Percentiles rank a stretch among this genome's conserved stretches.
Conservation (phyloP, 2,797 vertebrate genomes). For the Aulostomus chinensis region DNA sequence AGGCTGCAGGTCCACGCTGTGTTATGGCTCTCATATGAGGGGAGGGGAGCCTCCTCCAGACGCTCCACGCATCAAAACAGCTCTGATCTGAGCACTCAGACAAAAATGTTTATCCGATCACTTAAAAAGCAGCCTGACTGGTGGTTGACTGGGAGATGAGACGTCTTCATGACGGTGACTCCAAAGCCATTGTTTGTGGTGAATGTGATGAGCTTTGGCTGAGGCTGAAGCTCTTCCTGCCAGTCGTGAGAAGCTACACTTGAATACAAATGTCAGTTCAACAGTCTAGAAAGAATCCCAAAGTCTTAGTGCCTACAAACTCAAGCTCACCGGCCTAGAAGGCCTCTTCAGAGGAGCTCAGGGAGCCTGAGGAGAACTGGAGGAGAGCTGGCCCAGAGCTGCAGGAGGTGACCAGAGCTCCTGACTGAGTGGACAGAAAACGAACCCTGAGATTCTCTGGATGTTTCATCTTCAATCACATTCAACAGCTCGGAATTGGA, state of each 20-base stretch:
- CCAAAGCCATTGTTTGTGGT: too few relatives aligned
- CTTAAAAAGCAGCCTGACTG: too few relatives aligned
- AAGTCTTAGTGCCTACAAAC: too few relatives aligned
- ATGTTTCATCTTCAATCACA: slow-evolving; percentile 10
- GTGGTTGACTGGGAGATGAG: too few relatives aligned
- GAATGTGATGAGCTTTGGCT: too few relatives aligned
- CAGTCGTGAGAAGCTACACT: slow-evolving; percentile 15
- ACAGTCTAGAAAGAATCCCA: too few relatives aligned
- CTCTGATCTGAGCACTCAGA: background rate
- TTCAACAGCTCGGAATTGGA: too few relatives aligned
- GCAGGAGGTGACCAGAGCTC: slow-evolving; percentile 22
- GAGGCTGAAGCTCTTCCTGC: slow-evolving; percentile 1
- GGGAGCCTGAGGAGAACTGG: slow-evolving; percentile 38
- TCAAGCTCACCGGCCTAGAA: too few relatives aligned
- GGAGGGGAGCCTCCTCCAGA: slow-evolving; percentile 9
- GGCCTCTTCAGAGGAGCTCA: too few relatives aligned
- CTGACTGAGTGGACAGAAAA: slow-evolving; percentile 8
- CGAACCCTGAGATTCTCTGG: slow-evolving; percentile 3
- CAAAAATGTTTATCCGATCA: too few relatives aligned
- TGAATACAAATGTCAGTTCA: slow-evolving; percentile 35
- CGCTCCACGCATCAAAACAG: slow-evolving; percentile 18
- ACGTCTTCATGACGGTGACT: too few relatives aligned
- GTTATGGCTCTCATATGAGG: slow-evolving; percentile 24
- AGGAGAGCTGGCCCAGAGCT: too few relatives aligned
- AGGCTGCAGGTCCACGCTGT: slow-evolving; percentile 43